Conservation (phyloP, 2,888 invertebrate species). For the Cephus sareptanus region DNA sequence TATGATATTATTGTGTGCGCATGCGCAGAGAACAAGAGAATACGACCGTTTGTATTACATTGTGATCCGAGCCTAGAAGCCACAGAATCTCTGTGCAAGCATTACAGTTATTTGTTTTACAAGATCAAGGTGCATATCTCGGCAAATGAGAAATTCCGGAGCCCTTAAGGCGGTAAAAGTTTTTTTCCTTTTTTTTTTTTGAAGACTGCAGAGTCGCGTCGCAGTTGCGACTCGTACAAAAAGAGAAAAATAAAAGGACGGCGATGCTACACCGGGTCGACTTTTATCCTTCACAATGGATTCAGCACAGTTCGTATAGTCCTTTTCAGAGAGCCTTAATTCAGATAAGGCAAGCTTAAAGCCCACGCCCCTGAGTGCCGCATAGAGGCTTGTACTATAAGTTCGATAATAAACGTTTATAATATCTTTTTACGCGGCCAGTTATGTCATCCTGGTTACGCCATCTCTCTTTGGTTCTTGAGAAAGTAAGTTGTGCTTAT, state of each 20-base stretch:
- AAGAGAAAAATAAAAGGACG: neutral
- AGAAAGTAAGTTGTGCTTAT: neutral
- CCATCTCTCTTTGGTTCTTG: neutral
- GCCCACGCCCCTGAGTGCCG: slow-evolving; percentile 28
- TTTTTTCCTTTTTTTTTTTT: neutral
- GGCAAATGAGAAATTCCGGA: neutral
- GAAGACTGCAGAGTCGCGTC: neutral
- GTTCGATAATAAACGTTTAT: slow-evolving; percentile 40
- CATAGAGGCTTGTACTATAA: slow-evolving; percentile 45
- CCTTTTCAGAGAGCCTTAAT: slow-evolving; percentile 14
- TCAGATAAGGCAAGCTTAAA: slow-evolving; percentile 26
- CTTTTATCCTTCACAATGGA: neutral
- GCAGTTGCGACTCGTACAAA: neutral
- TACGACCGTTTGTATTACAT: neutral
- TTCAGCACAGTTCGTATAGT: neutral
- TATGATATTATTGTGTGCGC: neutral
- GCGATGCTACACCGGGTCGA: neutral
- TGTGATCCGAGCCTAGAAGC: neutral
- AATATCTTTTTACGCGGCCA: slow-evolving; percentile 24
- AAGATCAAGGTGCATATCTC: neutral
- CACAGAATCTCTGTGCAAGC: neutral
- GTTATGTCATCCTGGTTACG: slow-evolving; percentile 11
- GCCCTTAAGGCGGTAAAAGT: neutral
- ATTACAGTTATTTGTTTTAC: neutral
- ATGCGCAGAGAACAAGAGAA: neutral